Conservation (phyloP, 1,140 invertebrate species). For the Eupeodes corollae region DNA sequence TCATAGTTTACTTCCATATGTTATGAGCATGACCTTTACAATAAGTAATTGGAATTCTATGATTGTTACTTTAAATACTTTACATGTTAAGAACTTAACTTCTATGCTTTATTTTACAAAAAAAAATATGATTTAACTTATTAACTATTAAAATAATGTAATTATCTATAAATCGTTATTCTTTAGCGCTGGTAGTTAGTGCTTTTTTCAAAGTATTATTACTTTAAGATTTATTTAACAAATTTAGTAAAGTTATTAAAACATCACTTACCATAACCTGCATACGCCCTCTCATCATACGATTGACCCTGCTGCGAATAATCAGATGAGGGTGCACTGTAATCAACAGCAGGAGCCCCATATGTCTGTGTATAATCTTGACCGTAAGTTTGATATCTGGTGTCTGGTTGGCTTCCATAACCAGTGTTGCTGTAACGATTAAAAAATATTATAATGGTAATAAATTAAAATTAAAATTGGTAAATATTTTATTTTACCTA, state of each 20-base stretch:
- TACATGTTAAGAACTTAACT: too few relatives aligned
- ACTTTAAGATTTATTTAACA: too few relatives aligned
- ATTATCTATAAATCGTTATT: too few relatives aligned
- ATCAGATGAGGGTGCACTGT: conserved; percentile 28
- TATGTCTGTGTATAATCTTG: conserved; percentile 35
- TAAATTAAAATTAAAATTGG: not conserved
- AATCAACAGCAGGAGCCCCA: conserved; percentile 30
- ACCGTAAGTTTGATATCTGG: conserved; percentile 28
- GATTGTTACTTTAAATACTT: too few relatives aligned
- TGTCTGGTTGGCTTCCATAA: conserved; percentile 28
- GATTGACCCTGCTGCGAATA: conserved; percentile 27
- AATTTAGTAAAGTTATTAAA: not conserved
- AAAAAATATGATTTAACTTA: too few relatives aligned
- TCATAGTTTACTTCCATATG: too few relatives aligned
- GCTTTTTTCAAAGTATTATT: too few relatives aligned
- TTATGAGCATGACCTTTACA: too few relatives aligned
- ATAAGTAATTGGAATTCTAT: too few relatives aligned
- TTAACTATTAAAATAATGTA: too few relatives aligned
- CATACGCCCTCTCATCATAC: conserved; percentile 32
- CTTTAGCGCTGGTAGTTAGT: too few relatives aligned
- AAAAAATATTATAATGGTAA: not conserved
- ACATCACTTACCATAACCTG: conserved; percentile 30
- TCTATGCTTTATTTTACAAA: too few relatives aligned
- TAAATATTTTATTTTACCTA: conserved; percentile 14
- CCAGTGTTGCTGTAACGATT: conserved; percentile 18